Percentiles rank a stretch among this genome's conserved stretches.
These are phyloP conservation scores for Lamprotornis superbus DNA, from an alignment of 2,113 vertebrate species.

Conservation along the genomic window DNA sequence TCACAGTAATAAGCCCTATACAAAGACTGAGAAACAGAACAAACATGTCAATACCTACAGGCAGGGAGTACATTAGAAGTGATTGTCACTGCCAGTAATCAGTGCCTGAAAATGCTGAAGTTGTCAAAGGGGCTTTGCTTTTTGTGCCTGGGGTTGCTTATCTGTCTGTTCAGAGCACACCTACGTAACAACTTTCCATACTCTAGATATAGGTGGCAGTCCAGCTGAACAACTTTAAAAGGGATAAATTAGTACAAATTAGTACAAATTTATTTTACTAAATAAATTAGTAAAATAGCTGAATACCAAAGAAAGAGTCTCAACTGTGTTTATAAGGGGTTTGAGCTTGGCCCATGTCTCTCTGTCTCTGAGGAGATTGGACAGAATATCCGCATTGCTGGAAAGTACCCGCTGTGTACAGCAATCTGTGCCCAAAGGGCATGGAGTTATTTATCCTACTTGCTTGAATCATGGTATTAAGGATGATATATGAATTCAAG, in stretches of 20 bases:
- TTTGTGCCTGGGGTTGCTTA: conserved; percentile 7
- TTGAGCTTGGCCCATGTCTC: not conserved
- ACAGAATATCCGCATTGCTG: not conserved
- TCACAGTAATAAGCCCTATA: conserved; percentile 35
- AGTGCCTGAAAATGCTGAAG: conserved; percentile 41
- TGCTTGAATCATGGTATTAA: conserved; percentile 9
- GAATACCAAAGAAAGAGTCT: conserved; percentile 17
- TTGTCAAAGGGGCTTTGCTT: conserved; percentile 1
- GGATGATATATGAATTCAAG: conserved; percentile 8
- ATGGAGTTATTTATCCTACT: conserved; percentile 28
- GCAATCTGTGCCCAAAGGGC: conserved; percentile 19
- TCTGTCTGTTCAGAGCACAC: conserved; percentile 17
- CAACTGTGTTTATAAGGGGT: not conserved
- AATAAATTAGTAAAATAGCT: not conserved
- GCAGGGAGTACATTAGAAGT: conserved; percentile 45
- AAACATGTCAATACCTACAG: conserved; percentile 35
- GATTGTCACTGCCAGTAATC: not conserved
- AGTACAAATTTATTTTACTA: too few species aligned
- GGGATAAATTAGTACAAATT: conserved; percentile 36
- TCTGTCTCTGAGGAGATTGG: not conserved
- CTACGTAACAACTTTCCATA: conserved; percentile 3
- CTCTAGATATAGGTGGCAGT: not conserved
- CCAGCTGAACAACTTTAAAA: not conserved
- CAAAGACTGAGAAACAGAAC: conserved; percentile 45
- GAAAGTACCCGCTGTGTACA: not conserved